Conservation (phyloP, 2,113 vertebrate genomes). For the Crotalus horridus region DNA sequence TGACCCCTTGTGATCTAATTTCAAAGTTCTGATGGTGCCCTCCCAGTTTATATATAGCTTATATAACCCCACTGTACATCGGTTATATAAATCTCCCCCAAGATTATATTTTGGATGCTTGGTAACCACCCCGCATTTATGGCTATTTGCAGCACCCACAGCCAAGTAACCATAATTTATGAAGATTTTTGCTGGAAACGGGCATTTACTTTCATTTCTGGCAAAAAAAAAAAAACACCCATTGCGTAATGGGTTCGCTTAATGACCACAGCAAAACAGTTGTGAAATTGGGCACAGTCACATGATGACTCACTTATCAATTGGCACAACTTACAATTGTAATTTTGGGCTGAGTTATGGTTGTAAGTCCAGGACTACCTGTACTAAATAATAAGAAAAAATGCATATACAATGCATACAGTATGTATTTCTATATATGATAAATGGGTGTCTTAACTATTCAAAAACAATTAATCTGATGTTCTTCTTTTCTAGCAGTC, state of each 20-base stretch:
- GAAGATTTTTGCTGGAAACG: neutral
- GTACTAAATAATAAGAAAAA: neutral
- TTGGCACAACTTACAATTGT: neutral
- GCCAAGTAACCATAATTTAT: neutral
- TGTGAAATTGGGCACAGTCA: neutral
- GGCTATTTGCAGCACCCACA: neutral
- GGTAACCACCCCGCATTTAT: neutral
- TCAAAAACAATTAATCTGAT: neutral
- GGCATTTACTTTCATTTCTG: neutral
- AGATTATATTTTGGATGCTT: neutral
- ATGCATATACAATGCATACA: neutral
- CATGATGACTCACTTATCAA: neutral
- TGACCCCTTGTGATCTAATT: neutral
- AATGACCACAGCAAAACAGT: neutral
- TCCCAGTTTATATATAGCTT: no score
- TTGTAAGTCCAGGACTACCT: neutral
- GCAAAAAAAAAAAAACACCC: neutral
- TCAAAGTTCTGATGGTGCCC: neutral
- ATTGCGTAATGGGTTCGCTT: neutral
- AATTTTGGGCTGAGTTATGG: neutral
- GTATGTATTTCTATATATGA: neutral
- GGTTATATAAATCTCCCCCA: neutral
- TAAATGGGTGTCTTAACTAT: neutral
- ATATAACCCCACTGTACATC: neutral
- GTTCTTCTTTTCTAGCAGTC: neutral